Base-by-base conservation (phyloP, 2,113 vertebrate species). In the Dasyornis broadbenti region DNA sequence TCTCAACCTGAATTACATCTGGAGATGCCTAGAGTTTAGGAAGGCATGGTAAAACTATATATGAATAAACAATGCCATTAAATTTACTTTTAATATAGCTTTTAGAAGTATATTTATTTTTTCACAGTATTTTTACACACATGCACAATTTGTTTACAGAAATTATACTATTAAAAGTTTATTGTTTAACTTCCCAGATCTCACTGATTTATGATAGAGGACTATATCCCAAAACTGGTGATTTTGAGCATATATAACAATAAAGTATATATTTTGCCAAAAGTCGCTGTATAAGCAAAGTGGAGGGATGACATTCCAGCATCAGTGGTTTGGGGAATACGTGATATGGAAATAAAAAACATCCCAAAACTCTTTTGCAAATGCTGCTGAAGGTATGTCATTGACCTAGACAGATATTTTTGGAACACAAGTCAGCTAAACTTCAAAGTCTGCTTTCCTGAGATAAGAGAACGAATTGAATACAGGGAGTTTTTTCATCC, bases 381-480 rank as follows among this genome's bases (percentile, higher is more conserved):
- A 60, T 53, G 33, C 17, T 89, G 61, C 40, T 81, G 60, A 80
- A 95, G 76, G 76, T 82, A 33, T 65, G 75, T 28, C 65, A 79
- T 57, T 86, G 93, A 81, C 76, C 76, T 72, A 81, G 76, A 8
- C 52, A 78, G 69, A 39, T 92, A 93, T 95, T 96, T 97, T 95
- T 96, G 93, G 95, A 89, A 57, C 5, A 30, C 13, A 66, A 90
- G 31, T 83, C 79, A 90, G 60, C 60, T 78, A 71, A 93, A 94
- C 85, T 96, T 97, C 88, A 94, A 96, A 92, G 93, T 81, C 89
- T 94, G 40, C 76, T 86, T 96, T 75, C 72, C 69, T 95, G 69
- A 66, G 76, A 75, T 64, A 93, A 27, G 69, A 90, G 61, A 69
- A 95, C 83, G 81, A 93, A 90, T 60, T 80, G 52, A 95, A 82